phyloP scores from a whole-genome alignment of 2,113 vertebrate species.

The Xiphophorus hellerii region DNA sequence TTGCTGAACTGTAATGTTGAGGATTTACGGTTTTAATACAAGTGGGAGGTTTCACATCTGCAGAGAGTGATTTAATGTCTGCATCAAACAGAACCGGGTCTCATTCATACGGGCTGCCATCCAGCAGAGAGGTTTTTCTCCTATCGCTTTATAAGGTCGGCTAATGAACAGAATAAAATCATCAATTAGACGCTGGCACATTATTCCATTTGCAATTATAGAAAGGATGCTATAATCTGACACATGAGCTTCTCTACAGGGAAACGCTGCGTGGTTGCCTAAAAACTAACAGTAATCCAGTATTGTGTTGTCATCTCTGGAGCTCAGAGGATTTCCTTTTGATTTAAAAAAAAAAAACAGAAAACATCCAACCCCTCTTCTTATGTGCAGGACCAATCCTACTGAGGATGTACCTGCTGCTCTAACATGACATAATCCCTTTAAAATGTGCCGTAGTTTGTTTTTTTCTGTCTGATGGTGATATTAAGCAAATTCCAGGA shows the following conservation, averaged over 20 bases:
- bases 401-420: neutral
- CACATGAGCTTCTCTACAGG: neutral
- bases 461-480: neutral
- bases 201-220: conserved; percentile 32
- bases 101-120: conserved; percentile 36
- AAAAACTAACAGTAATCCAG: neutral
- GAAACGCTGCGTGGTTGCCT: neutral
- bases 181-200: conserved; percentile 37
- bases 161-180: conserved; percentile 36
- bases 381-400: neutral
- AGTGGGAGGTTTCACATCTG: conserved; percentile 37
- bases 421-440: neutral
- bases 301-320: neutral
- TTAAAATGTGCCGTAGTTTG: neutral
- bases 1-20: conserved; percentile 3
- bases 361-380: neutral
- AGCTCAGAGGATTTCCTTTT: neutral
- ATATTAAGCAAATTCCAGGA: neutral
- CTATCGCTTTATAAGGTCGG: conserved; percentile 13
- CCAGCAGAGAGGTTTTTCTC: neutral
- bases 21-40: conserved; percentile 34
- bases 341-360: neutral
- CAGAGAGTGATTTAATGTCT: conserved; percentile 51
- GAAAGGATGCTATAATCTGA: conserved; percentile 6
- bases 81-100: conserved; percentile 58